Conservation (phyloP, 2,797 vertebrate genomes). For the Clamator glandarius region DNA sequence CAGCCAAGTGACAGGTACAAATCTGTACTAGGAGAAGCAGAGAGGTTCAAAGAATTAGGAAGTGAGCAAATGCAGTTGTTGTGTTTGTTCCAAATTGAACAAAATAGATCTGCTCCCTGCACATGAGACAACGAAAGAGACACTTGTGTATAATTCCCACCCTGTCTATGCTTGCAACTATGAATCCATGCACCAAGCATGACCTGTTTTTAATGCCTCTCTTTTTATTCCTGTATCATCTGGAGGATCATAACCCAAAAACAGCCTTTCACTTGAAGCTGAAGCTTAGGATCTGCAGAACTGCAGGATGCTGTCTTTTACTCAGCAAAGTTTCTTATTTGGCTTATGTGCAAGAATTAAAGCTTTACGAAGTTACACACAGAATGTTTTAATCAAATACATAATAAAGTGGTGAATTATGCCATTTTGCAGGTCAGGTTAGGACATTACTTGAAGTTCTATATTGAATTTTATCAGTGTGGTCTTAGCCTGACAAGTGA, state of each 20-base stretch:
- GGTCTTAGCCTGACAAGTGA: neutral
- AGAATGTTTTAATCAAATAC: neutral
- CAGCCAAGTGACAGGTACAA: neutral
- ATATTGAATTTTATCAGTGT: neutral
- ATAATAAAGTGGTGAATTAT: neutral
- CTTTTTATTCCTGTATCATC: neutral
- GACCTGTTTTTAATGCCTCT: neutral
- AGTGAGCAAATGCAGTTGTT: neutral
- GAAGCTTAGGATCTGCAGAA: neutral
- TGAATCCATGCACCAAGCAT: neutral
- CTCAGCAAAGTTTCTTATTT: neutral
- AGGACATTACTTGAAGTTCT: neutral
- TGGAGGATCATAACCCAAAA: neutral
- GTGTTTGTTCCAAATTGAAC: neutral
- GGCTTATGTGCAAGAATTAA: neutral
- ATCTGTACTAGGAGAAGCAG: neutral
- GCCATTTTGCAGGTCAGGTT: neutral
- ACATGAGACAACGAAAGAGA: neutral
- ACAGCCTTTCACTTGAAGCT: neutral
- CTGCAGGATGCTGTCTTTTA: neutral
- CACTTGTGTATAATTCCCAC: neutral
- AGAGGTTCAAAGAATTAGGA: neutral
- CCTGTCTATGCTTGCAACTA: rapidly evolving
- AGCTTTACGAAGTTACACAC: neutral
- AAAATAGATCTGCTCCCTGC: neutral